phyloP scores from a whole-genome alignment of 2,888 invertebrate genomes.

The Phengaris alcon region DNA sequence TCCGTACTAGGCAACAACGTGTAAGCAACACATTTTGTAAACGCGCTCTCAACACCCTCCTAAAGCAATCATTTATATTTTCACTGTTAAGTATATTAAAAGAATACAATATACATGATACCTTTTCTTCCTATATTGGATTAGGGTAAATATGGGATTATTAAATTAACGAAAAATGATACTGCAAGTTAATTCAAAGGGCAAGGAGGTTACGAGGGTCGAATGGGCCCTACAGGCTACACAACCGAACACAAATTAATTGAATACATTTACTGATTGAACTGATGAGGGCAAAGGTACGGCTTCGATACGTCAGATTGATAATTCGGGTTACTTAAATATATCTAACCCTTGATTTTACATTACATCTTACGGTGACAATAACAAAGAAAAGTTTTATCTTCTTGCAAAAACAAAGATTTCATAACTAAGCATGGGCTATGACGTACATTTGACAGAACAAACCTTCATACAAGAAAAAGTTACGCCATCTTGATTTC shows the following conservation, averaged over 20 bases:
- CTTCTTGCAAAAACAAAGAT: too few relatives aligned
- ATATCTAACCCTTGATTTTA: too few relatives aligned
- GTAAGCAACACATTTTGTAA: too few relatives aligned
- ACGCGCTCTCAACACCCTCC: too few relatives aligned
- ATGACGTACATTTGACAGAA: too few relatives aligned
- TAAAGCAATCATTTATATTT: too few relatives aligned
- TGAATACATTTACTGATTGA: constrained; percentile 15
- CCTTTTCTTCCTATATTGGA: neutral
- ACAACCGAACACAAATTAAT: constrained; percentile 6
- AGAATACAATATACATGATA: neutral
- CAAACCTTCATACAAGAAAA: too few relatives aligned
- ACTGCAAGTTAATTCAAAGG: constrained; percentile 17
- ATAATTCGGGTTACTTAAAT: neutral
- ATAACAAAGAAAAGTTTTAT: too few relatives aligned
- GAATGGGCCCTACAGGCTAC: neutral
- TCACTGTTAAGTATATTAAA: neutral
- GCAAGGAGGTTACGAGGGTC: constrained; percentile 12
- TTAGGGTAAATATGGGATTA: constrained; percentile 10
- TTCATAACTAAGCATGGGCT: too few relatives aligned
- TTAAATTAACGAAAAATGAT: constrained; percentile 18
- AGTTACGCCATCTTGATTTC: too few relatives aligned
- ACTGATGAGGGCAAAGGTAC: constrained; percentile 6
- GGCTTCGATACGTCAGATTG: neutral
- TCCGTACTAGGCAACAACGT: too few relatives aligned
- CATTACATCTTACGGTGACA: too few relatives aligned